Conservation (phyloP, 1,140 invertebrate genomes). For the Bombyx mori region ASM3026992v2 NC_085125.1:5716001-5716500, state of each 20-base stretch:
- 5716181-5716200: constrained; percentile 18
- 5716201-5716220: constrained; percentile 60
- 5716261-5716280: constrained; percentile 53
- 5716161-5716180: too few relatives aligned
- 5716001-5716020: too few relatives aligned
- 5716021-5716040: too few relatives aligned
- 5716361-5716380: constrained; percentile 21
- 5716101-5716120: too few relatives aligned
- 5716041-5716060: too few relatives aligned
- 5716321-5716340: constrained; percentile 28
- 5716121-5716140: too few relatives aligned
- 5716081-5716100: too few relatives aligned
- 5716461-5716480: constrained; percentile 50
- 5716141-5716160: too few relatives aligned
- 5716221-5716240: constrained; percentile 60
- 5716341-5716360: constrained; percentile 21
- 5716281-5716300: constrained; percentile 55
- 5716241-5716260: constrained; percentile 59
- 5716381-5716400: constrained; percentile 27
- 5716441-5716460: constrained; percentile 38
- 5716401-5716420: constrained; percentile 12
- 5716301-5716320: constrained; percentile 37
- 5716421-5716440: constrained; percentile 34
- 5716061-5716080: too few relatives aligned
- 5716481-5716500: constrained; percentile 24